Conservation (phyloP, 2,113 vertebrate genomes). For the Microtus oregoni region DNA sequence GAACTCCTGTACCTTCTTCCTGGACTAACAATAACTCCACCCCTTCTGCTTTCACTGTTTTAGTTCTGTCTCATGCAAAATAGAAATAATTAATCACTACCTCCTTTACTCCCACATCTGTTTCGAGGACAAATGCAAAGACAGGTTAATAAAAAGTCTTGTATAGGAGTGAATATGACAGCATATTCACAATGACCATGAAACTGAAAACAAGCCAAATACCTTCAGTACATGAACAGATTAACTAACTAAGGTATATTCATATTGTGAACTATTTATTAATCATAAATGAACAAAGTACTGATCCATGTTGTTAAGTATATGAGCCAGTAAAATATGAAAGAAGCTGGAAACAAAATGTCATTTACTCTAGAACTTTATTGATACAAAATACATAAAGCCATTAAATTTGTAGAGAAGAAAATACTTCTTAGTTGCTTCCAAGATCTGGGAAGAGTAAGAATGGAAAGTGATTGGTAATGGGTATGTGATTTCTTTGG, state of each 20-base stretch:
- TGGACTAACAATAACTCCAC: not conserved
- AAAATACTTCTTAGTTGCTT: not conserved
- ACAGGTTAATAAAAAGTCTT: not conserved
- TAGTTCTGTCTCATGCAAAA: not conserved
- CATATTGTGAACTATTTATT: not conserved
- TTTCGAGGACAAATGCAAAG: not conserved
- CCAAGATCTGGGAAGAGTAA: not conserved
- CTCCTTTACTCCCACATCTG: not conserved
- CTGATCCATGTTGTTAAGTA: not conserved
- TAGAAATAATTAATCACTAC: not conserved
- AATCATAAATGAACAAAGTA: not conserved
- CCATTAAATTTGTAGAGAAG: not conserved
- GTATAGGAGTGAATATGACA: not conserved
- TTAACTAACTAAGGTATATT: not conserved
- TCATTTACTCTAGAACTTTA: not conserved
- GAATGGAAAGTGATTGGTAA: not conserved
- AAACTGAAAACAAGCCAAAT: conserved; percentile 7
- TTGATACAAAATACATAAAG: not conserved
- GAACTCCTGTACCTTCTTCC: not conserved
- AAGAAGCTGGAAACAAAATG: not conserved
- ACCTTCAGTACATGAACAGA: not conserved
- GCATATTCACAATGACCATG: not conserved
- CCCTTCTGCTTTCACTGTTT: not conserved
- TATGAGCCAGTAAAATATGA: not conserved
- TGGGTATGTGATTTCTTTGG: not conserved